A percentile compares a stretch with the other conserved stretches of the same genome.
phyloP scores from a whole-genome alignment of 2,113 vertebrate species.

The Isichthys henryi region DNA sequence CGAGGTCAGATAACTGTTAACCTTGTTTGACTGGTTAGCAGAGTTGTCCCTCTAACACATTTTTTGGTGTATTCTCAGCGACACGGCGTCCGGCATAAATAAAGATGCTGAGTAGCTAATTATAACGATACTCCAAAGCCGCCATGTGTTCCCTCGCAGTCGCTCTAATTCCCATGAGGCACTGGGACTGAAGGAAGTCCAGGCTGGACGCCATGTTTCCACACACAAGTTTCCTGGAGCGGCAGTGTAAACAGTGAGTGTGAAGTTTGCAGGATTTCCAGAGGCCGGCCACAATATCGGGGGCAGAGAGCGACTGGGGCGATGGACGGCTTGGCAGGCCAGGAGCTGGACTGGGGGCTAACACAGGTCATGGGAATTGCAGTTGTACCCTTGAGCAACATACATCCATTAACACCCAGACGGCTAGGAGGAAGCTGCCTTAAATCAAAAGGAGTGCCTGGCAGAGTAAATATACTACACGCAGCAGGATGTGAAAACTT shows the following conservation, averaged over 20 bases:
- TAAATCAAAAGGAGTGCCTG: background rate
- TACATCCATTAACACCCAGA: background rate
- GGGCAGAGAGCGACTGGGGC: background rate
- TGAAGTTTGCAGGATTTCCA: background rate
- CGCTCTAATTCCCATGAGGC: slow-evolving; percentile 7
- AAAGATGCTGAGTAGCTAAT: background rate
- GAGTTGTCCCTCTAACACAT: background rate
- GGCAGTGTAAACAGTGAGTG: background rate
- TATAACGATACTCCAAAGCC: background rate
- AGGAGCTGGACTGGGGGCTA: background rate
- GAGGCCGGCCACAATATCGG: background rate
- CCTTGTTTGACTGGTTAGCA: background rate
- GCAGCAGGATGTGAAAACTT: background rate
- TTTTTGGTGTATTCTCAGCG: background rate
- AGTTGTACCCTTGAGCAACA: background rate
- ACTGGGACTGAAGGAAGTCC: background rate
- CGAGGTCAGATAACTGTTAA: background rate
- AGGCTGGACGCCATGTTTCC: background rate
- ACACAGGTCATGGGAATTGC: background rate
- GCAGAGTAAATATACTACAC: background rate
- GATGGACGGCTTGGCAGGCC: background rate
- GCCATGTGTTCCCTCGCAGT: background rate
- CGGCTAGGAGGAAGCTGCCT: background rate
- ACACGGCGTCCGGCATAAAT: background rate
- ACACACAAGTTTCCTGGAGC: background rate